phyloP scores from a whole-genome alignment of 2,797 vertebrate genomes.

The Enteromius paludinosus region DNA sequence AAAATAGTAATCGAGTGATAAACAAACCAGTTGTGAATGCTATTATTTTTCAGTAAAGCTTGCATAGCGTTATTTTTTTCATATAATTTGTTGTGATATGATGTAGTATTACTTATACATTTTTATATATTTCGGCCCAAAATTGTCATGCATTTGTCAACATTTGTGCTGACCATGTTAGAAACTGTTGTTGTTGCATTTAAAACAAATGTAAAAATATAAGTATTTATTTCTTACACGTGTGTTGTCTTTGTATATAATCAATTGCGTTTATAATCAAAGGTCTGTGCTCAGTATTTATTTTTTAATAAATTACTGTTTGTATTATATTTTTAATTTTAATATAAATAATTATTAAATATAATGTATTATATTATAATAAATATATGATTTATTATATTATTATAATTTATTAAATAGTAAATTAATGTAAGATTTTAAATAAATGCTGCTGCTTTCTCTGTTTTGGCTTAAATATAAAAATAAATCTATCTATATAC shows the following conservation, averaged over 20 bases:
- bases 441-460: background rate
- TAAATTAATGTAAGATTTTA: too few relatives aligned
- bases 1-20: background rate
- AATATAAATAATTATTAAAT: background rate
- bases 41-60: background rate
- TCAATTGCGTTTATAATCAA: background rate
- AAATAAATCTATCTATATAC: too few relatives aligned
- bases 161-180: background rate
- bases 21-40: background rate
- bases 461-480: background rate
- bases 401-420: too few relatives aligned
- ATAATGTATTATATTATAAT: too few relatives aligned
- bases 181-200: background rate
- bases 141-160: background rate
- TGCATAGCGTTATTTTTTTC: background rate
- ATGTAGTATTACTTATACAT: background rate
- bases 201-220: too few relatives aligned
- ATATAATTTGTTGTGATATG: background rate
- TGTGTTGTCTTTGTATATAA: background rate
- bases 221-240: background rate
- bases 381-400: too few relatives aligned
- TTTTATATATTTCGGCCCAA: background rate
- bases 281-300: background rate
- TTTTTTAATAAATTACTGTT: background rate
- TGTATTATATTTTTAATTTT: background rate